These are phyloP conservation scores for Lycodopsis pacificus DNA, from an alignment of 2,797 vertebrate species.

Conservation along the genomic window DNA sequence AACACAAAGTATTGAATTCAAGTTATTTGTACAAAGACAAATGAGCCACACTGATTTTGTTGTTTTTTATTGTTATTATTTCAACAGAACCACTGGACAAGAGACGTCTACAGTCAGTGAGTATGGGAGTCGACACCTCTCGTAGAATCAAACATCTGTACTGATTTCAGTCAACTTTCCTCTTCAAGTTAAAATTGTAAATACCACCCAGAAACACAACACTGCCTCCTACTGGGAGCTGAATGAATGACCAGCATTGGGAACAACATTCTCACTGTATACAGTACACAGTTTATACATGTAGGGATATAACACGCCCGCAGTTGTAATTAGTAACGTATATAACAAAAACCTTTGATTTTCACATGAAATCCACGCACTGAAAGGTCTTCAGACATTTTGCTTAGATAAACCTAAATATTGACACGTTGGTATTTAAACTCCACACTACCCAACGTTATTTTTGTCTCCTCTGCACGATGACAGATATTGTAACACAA, in stretches of 20 bases:
- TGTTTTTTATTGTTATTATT: not conserved
- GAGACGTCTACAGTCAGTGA: not conserved
- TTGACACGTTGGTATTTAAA: not conserved
- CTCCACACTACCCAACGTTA: not conserved
- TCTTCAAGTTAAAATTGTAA: not conserved
- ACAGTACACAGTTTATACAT: no score
- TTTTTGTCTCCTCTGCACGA: not conserved
- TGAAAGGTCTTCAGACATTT: not conserved
- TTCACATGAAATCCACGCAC: not conserved
- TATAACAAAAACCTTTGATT: not conserved
- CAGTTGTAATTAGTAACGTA: not conserved
- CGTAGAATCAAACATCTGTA: not conserved
- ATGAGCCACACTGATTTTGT: not conserved
- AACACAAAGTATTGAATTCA: not conserved
- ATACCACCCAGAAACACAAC: slow-evolving; percentile 52
- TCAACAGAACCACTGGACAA: not conserved
- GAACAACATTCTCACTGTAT: not conserved
- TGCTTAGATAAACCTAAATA: not conserved
- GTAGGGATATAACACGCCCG: not conserved
- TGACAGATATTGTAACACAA: not conserved
- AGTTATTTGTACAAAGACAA: not conserved
- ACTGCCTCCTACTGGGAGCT: slow-evolving; percentile 76
- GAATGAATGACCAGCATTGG: not conserved
- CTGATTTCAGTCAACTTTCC: slow-evolving; percentile 2
- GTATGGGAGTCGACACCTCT: slow-evolving; percentile 10